phyloP scores from a whole-genome alignment of 2,888 invertebrate species.

The Agyllia agylla region DNA sequence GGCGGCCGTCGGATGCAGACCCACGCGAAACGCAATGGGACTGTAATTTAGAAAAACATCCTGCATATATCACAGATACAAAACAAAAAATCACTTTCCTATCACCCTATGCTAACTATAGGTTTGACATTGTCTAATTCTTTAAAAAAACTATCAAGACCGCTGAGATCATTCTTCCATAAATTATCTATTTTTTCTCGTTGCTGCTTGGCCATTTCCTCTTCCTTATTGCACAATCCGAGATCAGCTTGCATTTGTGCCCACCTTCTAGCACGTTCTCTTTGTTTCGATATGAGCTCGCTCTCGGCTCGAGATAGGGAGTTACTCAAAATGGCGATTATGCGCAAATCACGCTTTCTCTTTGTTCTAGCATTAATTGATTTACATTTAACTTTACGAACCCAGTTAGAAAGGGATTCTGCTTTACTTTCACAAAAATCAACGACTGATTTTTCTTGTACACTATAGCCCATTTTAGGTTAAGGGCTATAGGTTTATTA shows the following conservation, averaged over 20 bases:
- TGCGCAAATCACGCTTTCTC: conserved; percentile 91
- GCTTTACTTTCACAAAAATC: conserved; percentile 91
- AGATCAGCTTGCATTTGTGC: conserved; percentile 89
- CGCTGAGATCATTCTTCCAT: conserved; percentile 92
- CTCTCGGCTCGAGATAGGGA: conserved; percentile 91
- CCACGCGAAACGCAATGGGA: conserved; percentile 91
- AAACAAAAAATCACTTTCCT: conserved; percentile 85
- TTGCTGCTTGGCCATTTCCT: conserved; percentile 86
- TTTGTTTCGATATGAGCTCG: conserved; percentile 92
- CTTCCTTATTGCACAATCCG: conserved; percentile 87
- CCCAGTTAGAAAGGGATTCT: conserved; percentile 92
- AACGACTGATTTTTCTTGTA: conserved; percentile 86
- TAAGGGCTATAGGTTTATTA: conserved; percentile 81
- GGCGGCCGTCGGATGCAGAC: conserved; percentile 90
- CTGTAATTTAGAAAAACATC: conserved; percentile 91
- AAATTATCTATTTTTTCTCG: conserved; percentile 87
- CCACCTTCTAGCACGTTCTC: conserved; percentile 92
- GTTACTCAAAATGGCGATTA: conserved; percentile 93
- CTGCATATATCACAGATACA: conserved; percentile 90
- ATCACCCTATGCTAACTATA: conserved; percentile 82
- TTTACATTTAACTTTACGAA: conserved; percentile 92
- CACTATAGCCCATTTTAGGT: conserved; percentile 86
- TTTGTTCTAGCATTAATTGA: conserved; percentile 90
- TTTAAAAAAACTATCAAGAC: conserved; percentile 93
- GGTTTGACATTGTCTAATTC: conserved; percentile 92